Evolutionary conservation across 2,888 invertebrate genomes (phyloP), one percentile per base, ranked within the genome.

Genomic region (Petrophora chlorosata): DNA sequence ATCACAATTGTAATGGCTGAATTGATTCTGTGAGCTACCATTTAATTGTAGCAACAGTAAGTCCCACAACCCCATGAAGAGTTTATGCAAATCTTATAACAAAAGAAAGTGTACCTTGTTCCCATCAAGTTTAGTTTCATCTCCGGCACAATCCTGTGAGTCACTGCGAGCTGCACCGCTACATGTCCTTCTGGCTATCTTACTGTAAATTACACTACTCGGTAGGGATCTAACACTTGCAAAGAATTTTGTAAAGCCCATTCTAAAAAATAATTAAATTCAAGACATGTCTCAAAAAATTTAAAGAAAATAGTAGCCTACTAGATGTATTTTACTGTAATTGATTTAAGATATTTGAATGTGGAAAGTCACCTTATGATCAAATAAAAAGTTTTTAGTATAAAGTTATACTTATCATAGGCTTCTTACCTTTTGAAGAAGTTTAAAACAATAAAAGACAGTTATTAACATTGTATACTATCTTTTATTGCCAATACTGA

Each of bases 401-500:
- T 16, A 16, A 26, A 9, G 32, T 14, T 28, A 2, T 28, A n/a
- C 23, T 23, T 17, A 32, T 8, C 12, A 10, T 25, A 15, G 15
- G 25, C 7, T 25, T 25, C 36, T 36, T 36, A 16, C 25, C 25
- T 22, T n/a, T 10, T 19, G 1, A 4, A 7, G 7, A 10, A 25
- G 5, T 10, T n/a, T 0, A 15, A 9, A 26, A 9, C 9, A 36
- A 26, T 25, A 25, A 36, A 36, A 16, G 3, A 10, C 25, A 23
- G 16, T 15, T 23, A 22, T 25, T 7, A 12, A 7, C 2, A 19
- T 12, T 12, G 17, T 17, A 30, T 13, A 5, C 62, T 73, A 85
- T 70, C 68, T 79, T 76, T 82, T 85, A 81, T 80, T 84, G 30
- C 85, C 86, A 71, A 94, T 91, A 74, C 92, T 93, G 48, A 95